These are phyloP conservation scores for Harpagifer antarcticus DNA, from an alignment of 2,797 vertebrate species.

Conservation along the genomic window DNA sequence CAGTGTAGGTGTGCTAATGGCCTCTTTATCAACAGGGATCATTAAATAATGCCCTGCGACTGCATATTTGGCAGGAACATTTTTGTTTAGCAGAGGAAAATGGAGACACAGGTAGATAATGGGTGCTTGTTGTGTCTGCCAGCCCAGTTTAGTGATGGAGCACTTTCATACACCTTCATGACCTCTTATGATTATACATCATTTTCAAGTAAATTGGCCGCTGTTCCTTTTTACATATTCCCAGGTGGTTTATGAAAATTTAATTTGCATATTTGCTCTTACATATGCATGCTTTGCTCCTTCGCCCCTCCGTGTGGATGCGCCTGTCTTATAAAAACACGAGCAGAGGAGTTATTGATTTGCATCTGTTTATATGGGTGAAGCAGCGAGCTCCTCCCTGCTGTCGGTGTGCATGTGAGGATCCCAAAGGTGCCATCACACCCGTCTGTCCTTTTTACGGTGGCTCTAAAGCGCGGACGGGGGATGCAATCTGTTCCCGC, in stretches of 20 bases:
- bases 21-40: constrained; percentile 63
- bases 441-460: constrained; percentile 69
- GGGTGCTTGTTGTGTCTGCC: constrained; percentile 40
- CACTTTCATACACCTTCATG: constrained; percentile 50
- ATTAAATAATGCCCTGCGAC: constrained; percentile 58
- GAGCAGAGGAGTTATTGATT: constrained; percentile 72
- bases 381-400: constrained; percentile 37
- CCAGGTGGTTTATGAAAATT: constrained; percentile 57
- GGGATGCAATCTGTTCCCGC: constrained; percentile 77
- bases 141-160: constrained; percentile 41
- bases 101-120: constrained; percentile 52
- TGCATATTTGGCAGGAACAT: constrained; percentile 55
- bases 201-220: constrained; percentile 59
- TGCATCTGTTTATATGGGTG: constrained; percentile 71
- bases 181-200: constrained; percentile 68
- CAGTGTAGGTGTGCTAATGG: constrained; percentile 63
- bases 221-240: constrained; percentile 49
- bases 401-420: constrained; percentile 33
- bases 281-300: constrained; percentile 43
- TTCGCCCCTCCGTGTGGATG: constrained; percentile 26
- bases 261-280: constrained; percentile 63
- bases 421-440: constrained; percentile 70
- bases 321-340: constrained; percentile 61
- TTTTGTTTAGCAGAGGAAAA: constrained; percentile 68
- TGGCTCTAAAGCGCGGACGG: constrained; percentile 67